A percentile compares a stretch with the other conserved stretches of the same genome.
These are phyloP conservation scores for Talpa occidentalis DNA, from an alignment of 2,113 vertebrate species.

Conservation along the genomic window DNA sequence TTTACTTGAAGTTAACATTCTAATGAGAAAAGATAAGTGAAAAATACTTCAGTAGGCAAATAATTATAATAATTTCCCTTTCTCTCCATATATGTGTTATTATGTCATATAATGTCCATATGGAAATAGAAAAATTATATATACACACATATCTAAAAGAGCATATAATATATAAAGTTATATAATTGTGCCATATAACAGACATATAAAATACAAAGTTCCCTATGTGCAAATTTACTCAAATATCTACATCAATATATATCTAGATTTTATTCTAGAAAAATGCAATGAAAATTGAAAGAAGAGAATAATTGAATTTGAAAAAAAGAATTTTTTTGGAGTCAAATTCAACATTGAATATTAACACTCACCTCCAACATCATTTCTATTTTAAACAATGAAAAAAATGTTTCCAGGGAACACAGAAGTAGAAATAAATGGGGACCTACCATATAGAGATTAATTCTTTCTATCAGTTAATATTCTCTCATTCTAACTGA, in stretches of 20 bases:
- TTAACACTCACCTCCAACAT: constrained; percentile 19
- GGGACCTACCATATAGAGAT: not conserved
- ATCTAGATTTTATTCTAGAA: not conserved
- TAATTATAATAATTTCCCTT: constrained; percentile 4
- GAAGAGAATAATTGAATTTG: not conserved
- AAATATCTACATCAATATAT: not conserved
- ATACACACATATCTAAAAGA: not conserved
- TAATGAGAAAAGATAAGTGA: not conserved
- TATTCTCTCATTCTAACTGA: not conserved
- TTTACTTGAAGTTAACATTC: not conserved
- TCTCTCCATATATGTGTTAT: not conserved
- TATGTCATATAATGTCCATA: no score
- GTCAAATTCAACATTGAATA: constrained; percentile 3
- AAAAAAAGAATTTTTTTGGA: not conserved
- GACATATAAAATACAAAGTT: not conserved
- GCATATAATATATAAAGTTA: not conserved
- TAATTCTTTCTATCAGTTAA: not conserved
- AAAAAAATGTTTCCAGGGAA: not conserved
- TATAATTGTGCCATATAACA: not conserved
- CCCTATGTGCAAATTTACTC: not conserved
- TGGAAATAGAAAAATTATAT: no score
- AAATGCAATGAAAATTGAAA: constrained; percentile 10
- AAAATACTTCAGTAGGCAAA: not conserved
- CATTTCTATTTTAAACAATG: not conserved
- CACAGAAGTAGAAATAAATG: not conserved